Evolutionary conservation across 1,140 invertebrate genomes (phyloP).

Genomic region (Leptinotarsa texana): DNA sequence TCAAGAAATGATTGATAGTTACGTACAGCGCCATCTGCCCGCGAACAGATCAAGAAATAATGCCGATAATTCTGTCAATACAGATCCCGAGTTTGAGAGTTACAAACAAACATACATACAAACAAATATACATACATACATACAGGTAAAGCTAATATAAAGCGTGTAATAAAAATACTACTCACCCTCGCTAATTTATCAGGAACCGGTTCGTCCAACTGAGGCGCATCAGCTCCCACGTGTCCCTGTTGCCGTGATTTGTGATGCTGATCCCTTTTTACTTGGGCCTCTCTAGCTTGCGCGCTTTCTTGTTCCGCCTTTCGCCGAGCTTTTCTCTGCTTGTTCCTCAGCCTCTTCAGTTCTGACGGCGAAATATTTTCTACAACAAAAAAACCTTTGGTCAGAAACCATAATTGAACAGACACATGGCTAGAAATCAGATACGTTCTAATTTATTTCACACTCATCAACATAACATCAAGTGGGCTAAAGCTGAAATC

Average conservation of each 20-base stretch:
- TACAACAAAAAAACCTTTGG: slow-evolving; percentile 55
- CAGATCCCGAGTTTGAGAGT: no score
- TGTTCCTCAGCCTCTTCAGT: slow-evolving; percentile 92
- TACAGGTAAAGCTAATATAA: no score
- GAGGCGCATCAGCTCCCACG: slow-evolving; percentile 86
- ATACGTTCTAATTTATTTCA: background rate
- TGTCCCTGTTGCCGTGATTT: slow-evolving; percentile 81
- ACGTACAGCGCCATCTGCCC: no score
- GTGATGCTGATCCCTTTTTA: slow-evolving; percentile 87
- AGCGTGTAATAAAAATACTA: no score
- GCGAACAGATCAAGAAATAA: no score
- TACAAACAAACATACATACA: no score
- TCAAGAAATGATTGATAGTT: no score
- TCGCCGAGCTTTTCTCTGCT: slow-evolving; percentile 91
- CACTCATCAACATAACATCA: no score
- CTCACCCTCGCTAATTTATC: slow-evolving; percentile 85
- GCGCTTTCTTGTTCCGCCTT: slow-evolving; percentile 88
- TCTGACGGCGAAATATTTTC: slow-evolving; percentile 92
- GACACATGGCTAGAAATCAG: background rate
- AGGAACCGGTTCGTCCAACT: slow-evolving; percentile 90
- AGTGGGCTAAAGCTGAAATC: no score
- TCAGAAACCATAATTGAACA: background rate
- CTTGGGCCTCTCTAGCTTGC: slow-evolving; percentile 78
- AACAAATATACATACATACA: no score
- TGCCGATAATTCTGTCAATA: no score